Evolutionary conservation across 64 coral and sea anemone genomes (phyloP).

Genomic region (Trachythela sp.): DNA sequence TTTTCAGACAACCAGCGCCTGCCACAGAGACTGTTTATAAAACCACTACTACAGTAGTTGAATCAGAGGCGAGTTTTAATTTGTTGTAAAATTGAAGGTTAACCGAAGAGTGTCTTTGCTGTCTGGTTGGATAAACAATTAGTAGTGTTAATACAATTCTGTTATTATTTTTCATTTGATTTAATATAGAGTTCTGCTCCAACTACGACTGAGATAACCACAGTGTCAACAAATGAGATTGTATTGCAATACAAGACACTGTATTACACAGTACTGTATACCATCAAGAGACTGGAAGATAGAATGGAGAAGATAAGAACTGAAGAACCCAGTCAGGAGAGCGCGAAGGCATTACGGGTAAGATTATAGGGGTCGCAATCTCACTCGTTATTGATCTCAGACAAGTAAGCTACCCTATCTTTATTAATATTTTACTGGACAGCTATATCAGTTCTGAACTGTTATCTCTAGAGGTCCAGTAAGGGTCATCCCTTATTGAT

Average conservation of each 20-base stretch:
- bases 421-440: too few relatives aligned
- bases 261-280: neutral
- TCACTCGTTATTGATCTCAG: too few relatives aligned
- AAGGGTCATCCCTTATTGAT: too few relatives aligned
- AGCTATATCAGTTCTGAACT: too few relatives aligned
- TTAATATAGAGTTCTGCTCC: neutral
- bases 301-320: neutral
- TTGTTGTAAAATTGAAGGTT: too few relatives aligned
- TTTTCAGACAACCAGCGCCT: neutral
- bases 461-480: too few relatives aligned
- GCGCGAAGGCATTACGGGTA: neutral
- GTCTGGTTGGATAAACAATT: too few relatives aligned
- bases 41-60: neutral
- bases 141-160: too few relatives aligned
- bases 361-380: neutral
- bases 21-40: neutral
- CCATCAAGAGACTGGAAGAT: neutral
- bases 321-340: constrained; percentile 4
- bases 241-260: neutral
- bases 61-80: neutral
- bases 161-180: neutral
- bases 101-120: too few relatives aligned
- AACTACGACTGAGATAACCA: neutral
- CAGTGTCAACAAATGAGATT: neutral
- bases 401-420: too few relatives aligned